phyloP scores from a whole-genome alignment of 2,113 vertebrate genomes.

The Phycodurus eques region DNA sequence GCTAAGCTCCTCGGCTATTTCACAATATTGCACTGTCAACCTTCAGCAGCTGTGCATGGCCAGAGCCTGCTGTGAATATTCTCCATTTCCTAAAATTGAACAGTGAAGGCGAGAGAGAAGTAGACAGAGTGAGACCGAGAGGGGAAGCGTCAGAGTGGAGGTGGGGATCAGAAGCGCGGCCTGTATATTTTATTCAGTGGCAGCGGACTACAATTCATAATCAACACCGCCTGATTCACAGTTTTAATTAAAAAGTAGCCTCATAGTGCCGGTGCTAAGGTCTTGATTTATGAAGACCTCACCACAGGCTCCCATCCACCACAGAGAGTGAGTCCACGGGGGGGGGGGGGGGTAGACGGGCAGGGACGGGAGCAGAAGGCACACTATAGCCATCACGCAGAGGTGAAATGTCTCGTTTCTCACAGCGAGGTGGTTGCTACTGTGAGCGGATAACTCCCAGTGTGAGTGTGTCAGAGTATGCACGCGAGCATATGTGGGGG shows the following conservation, averaged over 20 bases:
- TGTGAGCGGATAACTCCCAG: slow-evolving; percentile 21
- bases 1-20: slow-evolving; percentile 51
- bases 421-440: slow-evolving; percentile 36
- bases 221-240: slow-evolving; percentile 68
- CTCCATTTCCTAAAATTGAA: slow-evolving; percentile 46
- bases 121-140: slow-evolving; percentile 13
- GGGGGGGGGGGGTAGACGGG: not conserved
- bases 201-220: slow-evolving; percentile 71
- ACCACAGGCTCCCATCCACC: slow-evolving; percentile 49
- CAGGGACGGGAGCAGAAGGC: slow-evolving; percentile 7
- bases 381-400: slow-evolving; percentile 12
- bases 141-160: slow-evolving; percentile 17
- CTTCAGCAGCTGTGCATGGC: slow-evolving; percentile 19
- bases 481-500: slow-evolving; percentile 11
- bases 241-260: slow-evolving; percentile 76
- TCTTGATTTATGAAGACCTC: slow-evolving; percentile 66
- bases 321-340: slow-evolving; percentile 40
- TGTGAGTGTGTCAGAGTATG: slow-evolving; percentile 9
- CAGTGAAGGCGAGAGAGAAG: slow-evolving; percentile 1
- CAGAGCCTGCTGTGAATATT: slow-evolving; percentile 24
- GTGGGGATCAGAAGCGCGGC: slow-evolving; percentile 24
- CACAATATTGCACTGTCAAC: slow-evolving; percentile 34
- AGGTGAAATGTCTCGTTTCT: slow-evolving; percentile 31
- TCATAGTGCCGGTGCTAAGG: slow-evolving; percentile 56
- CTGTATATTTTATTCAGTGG: slow-evolving; percentile 69